Evolutionary conservation across 2,888 invertebrate genomes (phyloP), one percentile per base, ranked within the genome.

Genomic region (Macropis europaea): DNA sequence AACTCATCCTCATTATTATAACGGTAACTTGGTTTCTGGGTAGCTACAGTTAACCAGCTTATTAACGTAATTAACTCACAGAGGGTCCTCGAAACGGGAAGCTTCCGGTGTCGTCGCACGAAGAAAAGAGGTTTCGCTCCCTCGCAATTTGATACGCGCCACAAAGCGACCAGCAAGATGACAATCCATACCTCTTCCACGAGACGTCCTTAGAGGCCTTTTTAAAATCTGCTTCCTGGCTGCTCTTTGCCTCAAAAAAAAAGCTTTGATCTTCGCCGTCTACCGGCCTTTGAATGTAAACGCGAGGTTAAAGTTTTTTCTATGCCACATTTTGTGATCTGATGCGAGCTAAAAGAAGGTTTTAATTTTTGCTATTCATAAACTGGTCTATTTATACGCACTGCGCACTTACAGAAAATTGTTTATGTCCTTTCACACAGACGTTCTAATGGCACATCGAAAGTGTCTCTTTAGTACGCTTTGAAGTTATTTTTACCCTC

Each of bases 61-160:
- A 83, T 83, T 83, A 83, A 81, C 75, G 79, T 79, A 82, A 83
- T 83, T 82, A 82, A 82, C 76, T 82, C 32, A 48, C 59, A 67
- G 72, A 71, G 69, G 40, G 36, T 36, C 32, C 74, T 75, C 62
- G 64, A 75, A 61, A 63, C 30, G 48, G 54, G 60, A 34, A 28
- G 47, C 53, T 76, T 53, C 59, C 64, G 59, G 71, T 56, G 72
- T 75, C 76, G 50, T 66, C 45, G 45, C 19, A 56, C 11, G 52
- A 47, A 61, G 57, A 67, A 73, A 73, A 67, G 67, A 73, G 61
- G 66, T 57, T 42, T 56, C 66, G 61, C n/a, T 7, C 52, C 52
- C 63, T 34, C 32, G 73, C 73, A 73, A 73, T 73, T 73, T 73
- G 73, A 73, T 73, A 67, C 76, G 57, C 57, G 66, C 56, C 64